Evolutionary conservation across 2,888 invertebrate genomes (phyloP).

Genomic region (Epistrophe eligans): DNA sequence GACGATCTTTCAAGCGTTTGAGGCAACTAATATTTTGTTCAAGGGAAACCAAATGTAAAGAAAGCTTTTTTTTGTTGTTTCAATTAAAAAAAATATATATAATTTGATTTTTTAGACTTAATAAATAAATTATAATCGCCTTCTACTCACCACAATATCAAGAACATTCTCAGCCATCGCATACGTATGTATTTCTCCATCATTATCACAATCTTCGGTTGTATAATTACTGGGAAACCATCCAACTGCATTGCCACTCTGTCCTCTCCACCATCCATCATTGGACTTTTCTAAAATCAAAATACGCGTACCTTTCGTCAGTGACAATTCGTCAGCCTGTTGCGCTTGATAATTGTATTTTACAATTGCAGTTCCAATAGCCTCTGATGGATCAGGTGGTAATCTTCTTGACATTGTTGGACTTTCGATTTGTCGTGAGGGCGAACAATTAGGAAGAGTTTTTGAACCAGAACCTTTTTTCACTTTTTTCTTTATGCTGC

Average conservation of each 20-base stretch:
- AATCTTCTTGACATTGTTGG: constrained; percentile 90
- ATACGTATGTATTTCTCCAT: constrained; percentile 95
- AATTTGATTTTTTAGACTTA: too few relatives aligned
- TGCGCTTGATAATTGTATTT: constrained; percentile 98
- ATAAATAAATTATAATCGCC: background rate
- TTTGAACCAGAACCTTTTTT: constrained; percentile 93
- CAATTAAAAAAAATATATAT: too few relatives aligned
- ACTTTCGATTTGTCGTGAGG: constrained; percentile 91
- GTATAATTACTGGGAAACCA: constrained; percentile 99
- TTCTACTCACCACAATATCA: constrained; percentile 91
- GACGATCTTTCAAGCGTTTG: too few relatives aligned
- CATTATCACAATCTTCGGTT: constrained; percentile 93
- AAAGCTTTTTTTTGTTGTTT: too few relatives aligned
- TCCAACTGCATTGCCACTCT: constrained; percentile 87
- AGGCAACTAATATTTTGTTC: too few relatives aligned
- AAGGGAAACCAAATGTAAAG: too few relatives aligned
- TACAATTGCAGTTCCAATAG: constrained; percentile 94
- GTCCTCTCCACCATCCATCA: constrained; percentile 99
- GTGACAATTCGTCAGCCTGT: constrained; percentile 97
- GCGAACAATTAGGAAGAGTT: constrained; percentile 93
- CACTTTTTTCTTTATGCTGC: constrained; percentile 93
- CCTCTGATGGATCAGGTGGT: constrained; percentile 93
- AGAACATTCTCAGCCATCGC: constrained; percentile 98
- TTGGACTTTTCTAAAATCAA: constrained; percentile 98
- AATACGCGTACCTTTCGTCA: constrained; percentile 97